Conservation (phyloP, 37 sponge, comb jelly and placozoan genomes). For the Hexactinellida sp. region DNA sequence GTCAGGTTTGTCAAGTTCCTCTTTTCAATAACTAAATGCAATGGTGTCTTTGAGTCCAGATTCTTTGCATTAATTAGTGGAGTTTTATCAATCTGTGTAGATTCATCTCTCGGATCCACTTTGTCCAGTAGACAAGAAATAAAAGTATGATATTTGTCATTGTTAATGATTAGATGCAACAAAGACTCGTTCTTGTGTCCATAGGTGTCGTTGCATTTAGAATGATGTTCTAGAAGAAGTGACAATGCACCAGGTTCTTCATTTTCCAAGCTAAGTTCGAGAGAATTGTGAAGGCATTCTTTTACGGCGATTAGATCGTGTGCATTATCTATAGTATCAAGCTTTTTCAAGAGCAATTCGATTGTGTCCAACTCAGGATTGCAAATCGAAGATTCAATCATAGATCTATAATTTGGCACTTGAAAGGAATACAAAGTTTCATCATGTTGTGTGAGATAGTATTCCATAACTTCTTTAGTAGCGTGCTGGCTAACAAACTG, state of each 20-base stretch:
- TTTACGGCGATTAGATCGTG: neutral
- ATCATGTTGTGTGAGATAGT: neutral
- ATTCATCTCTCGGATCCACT: neutral
- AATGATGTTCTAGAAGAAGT: neutral
- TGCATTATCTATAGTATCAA: neutral
- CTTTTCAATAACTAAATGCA: neutral
- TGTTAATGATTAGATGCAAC: neutral
- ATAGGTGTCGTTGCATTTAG: neutral
- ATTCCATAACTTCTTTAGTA: neutral
- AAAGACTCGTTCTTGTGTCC: neutral
- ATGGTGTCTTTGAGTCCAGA: neutral
- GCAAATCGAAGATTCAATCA: neutral
- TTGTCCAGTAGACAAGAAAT: neutral
- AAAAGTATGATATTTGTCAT: neutral
- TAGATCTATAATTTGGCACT: neutral
- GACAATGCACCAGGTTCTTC: neutral
- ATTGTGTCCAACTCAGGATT: neutral
- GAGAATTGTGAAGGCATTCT: neutral
- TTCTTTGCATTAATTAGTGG: neutral
- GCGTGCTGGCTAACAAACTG: neutral
- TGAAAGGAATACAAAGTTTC: neutral
- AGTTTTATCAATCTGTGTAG: neutral
- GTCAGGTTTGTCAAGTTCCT: neutral
- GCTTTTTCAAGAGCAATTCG: neutral
- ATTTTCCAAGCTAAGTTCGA: neutral